A percentile compares a stretch with the other conserved stretches of the same genome.
phyloP scores from a whole-genome alignment of 2,888 invertebrate genomes.

The Rhopalosiphum nymphaeae region DNA sequence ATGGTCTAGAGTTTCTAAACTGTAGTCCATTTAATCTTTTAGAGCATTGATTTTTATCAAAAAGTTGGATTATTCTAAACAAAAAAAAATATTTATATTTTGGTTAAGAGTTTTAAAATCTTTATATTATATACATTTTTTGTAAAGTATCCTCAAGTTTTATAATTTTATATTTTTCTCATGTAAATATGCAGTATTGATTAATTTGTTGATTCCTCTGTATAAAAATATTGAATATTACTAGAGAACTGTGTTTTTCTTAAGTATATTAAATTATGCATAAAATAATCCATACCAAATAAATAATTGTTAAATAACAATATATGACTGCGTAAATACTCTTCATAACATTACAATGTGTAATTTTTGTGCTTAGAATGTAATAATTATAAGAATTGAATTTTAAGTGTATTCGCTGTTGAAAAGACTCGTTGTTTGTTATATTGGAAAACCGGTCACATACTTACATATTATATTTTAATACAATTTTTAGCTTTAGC shows the following conservation, averaged over 20 bases:
- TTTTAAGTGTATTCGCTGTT: neutral
- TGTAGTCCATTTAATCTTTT: neutral
- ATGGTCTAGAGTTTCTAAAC: no score
- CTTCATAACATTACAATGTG: neutral
- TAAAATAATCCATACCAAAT: neutral
- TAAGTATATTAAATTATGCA: neutral
- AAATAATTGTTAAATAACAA: neutral
- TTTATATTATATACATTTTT: neutral
- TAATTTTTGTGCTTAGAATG: neutral
- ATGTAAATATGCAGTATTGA: neutral
- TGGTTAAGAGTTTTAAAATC: neutral
- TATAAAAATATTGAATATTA: neutral
- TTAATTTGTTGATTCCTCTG: neutral
- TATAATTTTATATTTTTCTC: neutral
- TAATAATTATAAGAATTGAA: neutral
- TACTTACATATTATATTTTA: neutral
- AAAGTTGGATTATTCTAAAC: neutral
- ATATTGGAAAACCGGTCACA: neutral
- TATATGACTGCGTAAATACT: neutral
- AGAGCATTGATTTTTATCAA: neutral
- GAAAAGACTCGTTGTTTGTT: neutral
- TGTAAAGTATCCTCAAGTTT: neutral
- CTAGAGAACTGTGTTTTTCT: neutral
- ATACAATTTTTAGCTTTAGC: neutral
- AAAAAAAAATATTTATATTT: neutral